Conservation (phyloP, 2,888 invertebrate genomes). For the Agonopterix alstromeriana region DNA sequence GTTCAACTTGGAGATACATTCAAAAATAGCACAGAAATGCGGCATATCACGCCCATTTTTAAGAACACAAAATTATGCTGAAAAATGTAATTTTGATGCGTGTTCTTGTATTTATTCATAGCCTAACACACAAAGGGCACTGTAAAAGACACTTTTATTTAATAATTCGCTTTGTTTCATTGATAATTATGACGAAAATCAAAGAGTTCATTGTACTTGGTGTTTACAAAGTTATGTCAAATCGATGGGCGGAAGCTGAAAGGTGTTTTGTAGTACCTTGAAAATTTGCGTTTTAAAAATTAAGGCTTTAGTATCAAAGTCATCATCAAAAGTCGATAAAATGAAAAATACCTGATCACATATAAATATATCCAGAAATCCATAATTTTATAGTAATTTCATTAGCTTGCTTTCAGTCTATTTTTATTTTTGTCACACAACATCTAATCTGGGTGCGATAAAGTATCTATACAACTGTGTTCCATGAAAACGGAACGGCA, state of each 20-base stretch:
- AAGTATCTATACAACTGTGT: too few relatives aligned
- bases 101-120: too few relatives aligned
- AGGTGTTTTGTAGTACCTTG: conserved; percentile 2
- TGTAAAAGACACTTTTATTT: conserved; percentile 36
- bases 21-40: conserved; percentile 13
- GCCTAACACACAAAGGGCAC: conserved; percentile 13
- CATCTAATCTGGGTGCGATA: too few relatives aligned
- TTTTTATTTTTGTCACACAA: too few relatives aligned
- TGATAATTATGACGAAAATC: conserved; percentile 26
- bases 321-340: too few relatives aligned
- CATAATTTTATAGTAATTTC: too few relatives aligned
- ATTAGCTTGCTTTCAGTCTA: too few relatives aligned
- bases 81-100: conserved; percentile 6
- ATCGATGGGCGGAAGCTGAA: conserved; percentile 13
- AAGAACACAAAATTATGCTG: conserved; percentile 6
- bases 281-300: background rate
- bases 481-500: too few relatives aligned
- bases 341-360: too few relatives aligned
- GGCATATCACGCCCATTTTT: conserved; percentile 38
- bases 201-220: conserved; percentile 54
- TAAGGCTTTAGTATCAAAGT: too few relatives aligned
- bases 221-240: conserved; percentile 53
- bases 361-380: too few relatives aligned
- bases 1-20: conserved; percentile 5
- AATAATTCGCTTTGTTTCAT: conserved; percentile 31